phyloP scores from a whole-genome alignment of 2,888 invertebrate species.

The Leptinotarsa tumamoca region DNA sequence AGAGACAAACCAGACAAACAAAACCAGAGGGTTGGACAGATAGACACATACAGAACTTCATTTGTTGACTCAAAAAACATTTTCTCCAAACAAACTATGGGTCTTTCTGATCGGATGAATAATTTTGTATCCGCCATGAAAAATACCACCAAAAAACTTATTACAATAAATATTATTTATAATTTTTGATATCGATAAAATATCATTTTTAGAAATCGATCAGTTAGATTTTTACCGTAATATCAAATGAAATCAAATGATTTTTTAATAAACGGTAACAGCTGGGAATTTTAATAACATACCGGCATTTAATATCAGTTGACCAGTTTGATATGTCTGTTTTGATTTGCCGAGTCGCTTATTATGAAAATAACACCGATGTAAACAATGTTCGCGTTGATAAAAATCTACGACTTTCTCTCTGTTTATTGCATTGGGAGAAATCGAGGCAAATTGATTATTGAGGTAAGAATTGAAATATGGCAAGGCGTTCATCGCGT shows the following conservation, averaged over 20 bases:
- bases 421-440: neutral
- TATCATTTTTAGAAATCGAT: too few species aligned
- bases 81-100: too few species aligned
- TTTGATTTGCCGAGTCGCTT: neutral
- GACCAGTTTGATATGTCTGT: neutral
- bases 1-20: too few species aligned
- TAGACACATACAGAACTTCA: too few species aligned
- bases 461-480: neutral
- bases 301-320: neutral
- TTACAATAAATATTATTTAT: too few species aligned
- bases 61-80: too few species aligned
- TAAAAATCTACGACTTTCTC: slow-evolving; percentile 13
- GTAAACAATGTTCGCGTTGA: slow-evolving; percentile 10
- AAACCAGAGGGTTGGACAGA: too few species aligned
- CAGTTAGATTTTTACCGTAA: too few species aligned
- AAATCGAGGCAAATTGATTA: slow-evolving; percentile 11
- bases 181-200: too few species aligned
- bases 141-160: too few species aligned
- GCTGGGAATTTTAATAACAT: slow-evolving; percentile 7
- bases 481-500: neutral
- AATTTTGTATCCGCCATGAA: too few species aligned
- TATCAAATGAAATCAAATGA: neutral
- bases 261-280: neutral
- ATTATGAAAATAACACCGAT: slow-evolving; percentile 2
- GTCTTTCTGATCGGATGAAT: too few species aligned